Evolutionary conservation across 2,113 vertebrate species (phyloP).

Genomic region (Polyodon spathula): DNA sequence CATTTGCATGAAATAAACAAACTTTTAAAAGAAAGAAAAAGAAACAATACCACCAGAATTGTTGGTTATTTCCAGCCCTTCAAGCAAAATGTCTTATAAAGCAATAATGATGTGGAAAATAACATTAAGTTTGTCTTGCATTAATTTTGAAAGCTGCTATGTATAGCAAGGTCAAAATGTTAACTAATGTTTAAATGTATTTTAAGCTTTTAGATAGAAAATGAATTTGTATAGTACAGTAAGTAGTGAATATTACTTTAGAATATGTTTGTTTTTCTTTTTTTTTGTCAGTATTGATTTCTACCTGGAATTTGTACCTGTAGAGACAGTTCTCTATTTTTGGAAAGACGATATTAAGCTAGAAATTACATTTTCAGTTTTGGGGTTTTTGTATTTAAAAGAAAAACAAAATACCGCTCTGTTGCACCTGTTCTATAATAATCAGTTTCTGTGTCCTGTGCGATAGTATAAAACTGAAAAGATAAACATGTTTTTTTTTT

Average conservation of each 20-base stretch:
- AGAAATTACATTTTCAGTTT: too few relatives aligned
- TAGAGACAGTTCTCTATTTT: constrained; percentile 20
- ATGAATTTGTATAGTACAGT: constrained; percentile 73
- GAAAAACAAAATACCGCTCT: too few relatives aligned
- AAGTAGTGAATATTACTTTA: constrained; percentile 66
- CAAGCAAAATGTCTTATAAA: constrained; percentile 42
- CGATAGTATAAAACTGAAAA: too few relatives aligned
- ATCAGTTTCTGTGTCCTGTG: too few relatives aligned
- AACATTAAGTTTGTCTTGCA: constrained; percentile 53
- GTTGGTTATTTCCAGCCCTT: constrained; percentile 30
- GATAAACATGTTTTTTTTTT: too few relatives aligned
- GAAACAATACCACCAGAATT: neutral
- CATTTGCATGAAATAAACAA: constrained; percentile 6
- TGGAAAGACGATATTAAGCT: constrained; percentile 18
- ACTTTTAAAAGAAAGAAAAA: constrained; percentile 6
- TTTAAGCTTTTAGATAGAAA: constrained; percentile 78
- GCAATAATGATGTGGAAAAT: constrained; percentile 64
- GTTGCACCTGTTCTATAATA: too few relatives aligned
- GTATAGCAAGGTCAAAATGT: constrained; percentile 45
- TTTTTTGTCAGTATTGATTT: constrained; percentile 29
- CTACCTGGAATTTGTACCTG: constrained; percentile 36
- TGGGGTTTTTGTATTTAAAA: too few relatives aligned
- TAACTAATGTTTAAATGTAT: constrained; percentile 71
- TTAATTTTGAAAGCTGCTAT: constrained; percentile 51
- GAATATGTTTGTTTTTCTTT: constrained; percentile 50